These are phyloP conservation scores for Drosophila antonietae DNA, from an alignment of 2,888 invertebrate genomes.

Conservation along the genomic window DNA sequence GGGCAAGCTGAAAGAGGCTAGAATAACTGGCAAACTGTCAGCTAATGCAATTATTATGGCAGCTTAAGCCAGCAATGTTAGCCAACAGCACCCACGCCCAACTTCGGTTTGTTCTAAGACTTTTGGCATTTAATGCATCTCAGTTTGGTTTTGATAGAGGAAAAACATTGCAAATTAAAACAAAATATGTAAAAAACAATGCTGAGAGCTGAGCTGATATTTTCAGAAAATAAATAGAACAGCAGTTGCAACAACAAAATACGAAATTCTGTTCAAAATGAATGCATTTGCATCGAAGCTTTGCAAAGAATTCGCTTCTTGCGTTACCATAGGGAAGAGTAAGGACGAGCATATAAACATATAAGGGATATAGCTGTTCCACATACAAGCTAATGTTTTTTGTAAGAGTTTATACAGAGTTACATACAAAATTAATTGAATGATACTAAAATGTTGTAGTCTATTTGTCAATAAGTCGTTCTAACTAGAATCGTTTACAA, in stretches of 20 bases:
- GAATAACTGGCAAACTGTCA: conserved; percentile 68
- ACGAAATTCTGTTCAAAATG: conserved; percentile 25
- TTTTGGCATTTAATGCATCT: conserved; percentile 47
- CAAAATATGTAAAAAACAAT: conserved; percentile 9
- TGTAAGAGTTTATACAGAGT: no score
- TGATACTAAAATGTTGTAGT: no score
- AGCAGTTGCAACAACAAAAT: conserved; percentile 9
- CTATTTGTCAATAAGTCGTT: no score
- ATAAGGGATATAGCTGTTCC: no score
- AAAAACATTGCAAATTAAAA: background rate
- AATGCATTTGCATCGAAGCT: conserved; percentile 34
- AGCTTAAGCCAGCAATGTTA: conserved; percentile 49
- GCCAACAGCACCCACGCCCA: background rate
- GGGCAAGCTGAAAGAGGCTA: conserved; percentile 1
- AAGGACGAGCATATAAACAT: no score
- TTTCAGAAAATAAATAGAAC: conserved; percentile 36
- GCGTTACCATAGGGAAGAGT: no score
- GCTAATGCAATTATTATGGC: conserved; percentile 66
- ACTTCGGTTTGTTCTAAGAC: background rate
- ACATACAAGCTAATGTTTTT: no score
- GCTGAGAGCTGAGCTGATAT: conserved; percentile 44
- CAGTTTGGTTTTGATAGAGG: background rate
- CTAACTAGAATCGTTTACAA: no score
- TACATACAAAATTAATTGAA: no score
- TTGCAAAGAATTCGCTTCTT: conserved; percentile 18